A percentile compares a stretch with the other conserved stretches of the same genome.
Conservation (phyloP, 2,888 invertebrate species). For the Hoplodrina ambigua region DNA sequence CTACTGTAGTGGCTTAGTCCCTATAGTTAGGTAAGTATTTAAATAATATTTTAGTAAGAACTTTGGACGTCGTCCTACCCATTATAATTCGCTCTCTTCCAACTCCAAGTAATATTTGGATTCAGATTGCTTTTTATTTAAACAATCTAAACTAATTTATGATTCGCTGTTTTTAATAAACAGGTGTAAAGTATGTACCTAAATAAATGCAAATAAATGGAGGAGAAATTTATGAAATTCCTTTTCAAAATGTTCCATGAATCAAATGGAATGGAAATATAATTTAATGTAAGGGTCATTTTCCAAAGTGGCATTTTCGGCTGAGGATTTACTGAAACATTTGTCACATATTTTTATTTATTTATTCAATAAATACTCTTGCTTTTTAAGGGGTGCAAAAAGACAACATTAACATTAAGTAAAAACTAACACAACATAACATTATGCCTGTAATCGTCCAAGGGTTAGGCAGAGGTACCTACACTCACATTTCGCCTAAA, state of each 20-base stretch:
- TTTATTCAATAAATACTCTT: no score
- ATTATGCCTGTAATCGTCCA: no score
- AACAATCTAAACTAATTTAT: conserved; percentile 52
- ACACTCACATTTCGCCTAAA: no score
- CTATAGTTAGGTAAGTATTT: conserved; percentile 2
- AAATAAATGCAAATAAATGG: conserved; percentile 53
- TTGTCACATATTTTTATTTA: background rate
- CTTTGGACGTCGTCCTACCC: conserved; percentile 21
- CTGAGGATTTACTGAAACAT: conserved; percentile 17
- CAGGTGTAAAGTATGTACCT: conserved; percentile 37
- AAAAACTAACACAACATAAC: no score
- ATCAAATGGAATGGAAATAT: conserved; percentile 52
- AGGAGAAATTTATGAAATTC: conserved; percentile 41
- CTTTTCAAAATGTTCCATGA: conserved; percentile 43
- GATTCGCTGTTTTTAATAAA: conserved; percentile 54
- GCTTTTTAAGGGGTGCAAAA: no score
- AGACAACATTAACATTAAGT: no score
- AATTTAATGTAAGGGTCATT: conserved; percentile 39
- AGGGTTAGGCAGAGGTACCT: no score
- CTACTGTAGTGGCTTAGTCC: no score
- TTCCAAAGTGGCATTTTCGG: conserved; percentile 17
- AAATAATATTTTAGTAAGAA: conserved; percentile 25
- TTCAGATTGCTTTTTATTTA: conserved; percentile 38
- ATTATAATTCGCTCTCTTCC: conserved; percentile 15
- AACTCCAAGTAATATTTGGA: conserved; percentile 27